Evolutionary conservation across 1,140 invertebrate genomes (phyloP).

Genomic region (Rhagoletis zephyria): DNA sequence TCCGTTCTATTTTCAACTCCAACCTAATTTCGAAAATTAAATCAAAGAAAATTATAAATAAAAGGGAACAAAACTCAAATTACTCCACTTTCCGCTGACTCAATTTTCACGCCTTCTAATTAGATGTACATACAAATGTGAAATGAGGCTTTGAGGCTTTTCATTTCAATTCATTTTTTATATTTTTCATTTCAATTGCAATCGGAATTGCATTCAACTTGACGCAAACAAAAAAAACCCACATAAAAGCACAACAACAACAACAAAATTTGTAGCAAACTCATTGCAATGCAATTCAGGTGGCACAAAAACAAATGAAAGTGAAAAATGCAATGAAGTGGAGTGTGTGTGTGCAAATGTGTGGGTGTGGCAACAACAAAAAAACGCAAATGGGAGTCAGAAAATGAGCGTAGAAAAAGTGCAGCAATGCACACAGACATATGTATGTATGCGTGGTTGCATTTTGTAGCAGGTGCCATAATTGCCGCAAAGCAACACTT

Average conservation of each 20-base stretch:
- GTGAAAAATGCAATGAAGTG: constrained; percentile 50
- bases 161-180: constrained; percentile 32
- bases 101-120: constrained; percentile 47
- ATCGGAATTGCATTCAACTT: constrained; percentile 32
- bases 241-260: not conserved
- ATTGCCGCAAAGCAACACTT: constrained; percentile 26
- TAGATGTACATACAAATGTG: not conserved
- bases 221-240: not conserved
- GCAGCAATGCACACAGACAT: not conserved
- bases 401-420: not conserved
- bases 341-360: constrained; percentile 20
- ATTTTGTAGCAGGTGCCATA: not conserved
- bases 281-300: constrained; percentile 19
- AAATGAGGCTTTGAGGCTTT: constrained; percentile 44
- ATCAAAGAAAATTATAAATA: not conserved
- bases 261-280: not conserved
- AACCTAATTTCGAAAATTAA: not conserved
- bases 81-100: constrained; percentile 45
- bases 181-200: constrained; percentile 13
- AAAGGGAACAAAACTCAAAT: not conserved
- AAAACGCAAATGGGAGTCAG: not conserved
- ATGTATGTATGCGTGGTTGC: not conserved
- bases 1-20: no score
- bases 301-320: constrained; percentile 51
- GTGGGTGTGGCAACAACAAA: not conserved